Evolutionary conservation across 2,888 invertebrate genomes (phyloP).

Genomic region (Drosophila colorata): DNA sequence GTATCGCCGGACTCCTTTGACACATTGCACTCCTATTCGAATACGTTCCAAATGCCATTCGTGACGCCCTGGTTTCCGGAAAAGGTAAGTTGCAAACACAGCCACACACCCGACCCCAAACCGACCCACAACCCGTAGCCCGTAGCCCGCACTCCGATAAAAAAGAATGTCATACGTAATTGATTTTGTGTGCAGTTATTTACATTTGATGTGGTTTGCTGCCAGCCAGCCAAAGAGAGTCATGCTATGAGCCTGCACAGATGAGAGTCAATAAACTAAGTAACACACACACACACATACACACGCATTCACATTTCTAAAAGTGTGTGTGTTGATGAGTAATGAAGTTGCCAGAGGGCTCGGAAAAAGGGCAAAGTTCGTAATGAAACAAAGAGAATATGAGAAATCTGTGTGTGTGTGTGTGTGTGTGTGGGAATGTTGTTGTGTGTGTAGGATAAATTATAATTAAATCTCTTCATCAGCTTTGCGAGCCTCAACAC

Average conservation of each 20-base stretch:
- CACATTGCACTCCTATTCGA: constrained; percentile 96
- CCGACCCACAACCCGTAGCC: background rate
- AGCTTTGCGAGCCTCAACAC: constrained; percentile 2
- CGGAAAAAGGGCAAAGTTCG: constrained; percentile 41
- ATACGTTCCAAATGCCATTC: constrained; percentile 98
- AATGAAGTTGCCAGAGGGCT: constrained; percentile 55
- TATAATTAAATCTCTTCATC: constrained; percentile 56
- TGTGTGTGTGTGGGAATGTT: constrained; percentile 35
- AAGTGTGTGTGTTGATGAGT: constrained; percentile 36
- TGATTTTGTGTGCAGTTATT: constrained; percentile 69
- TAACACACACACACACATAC: constrained; percentile 11
- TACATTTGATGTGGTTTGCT: constrained; percentile 72
- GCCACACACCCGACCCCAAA: background rate
- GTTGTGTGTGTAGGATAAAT: constrained; percentile 36
- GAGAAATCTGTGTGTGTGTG: constrained; percentile 31
- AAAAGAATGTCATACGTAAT: constrained; percentile 62
- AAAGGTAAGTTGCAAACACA: constrained; percentile 88
- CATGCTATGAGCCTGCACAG: constrained; percentile 29
- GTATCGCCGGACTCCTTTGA: constrained; percentile 97
- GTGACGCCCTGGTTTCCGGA: constrained; percentile 97
- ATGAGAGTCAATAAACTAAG: constrained; percentile 57
- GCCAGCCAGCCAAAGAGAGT: constrained; percentile 31
- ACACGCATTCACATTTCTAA: background rate
- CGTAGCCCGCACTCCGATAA: constrained; percentile 8
- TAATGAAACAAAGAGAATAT: constrained; percentile 63